These are phyloP conservation scores for Piaya cayana DNA, from an alignment of 2,113 vertebrate genomes.

Conservation along the genomic window DNA sequence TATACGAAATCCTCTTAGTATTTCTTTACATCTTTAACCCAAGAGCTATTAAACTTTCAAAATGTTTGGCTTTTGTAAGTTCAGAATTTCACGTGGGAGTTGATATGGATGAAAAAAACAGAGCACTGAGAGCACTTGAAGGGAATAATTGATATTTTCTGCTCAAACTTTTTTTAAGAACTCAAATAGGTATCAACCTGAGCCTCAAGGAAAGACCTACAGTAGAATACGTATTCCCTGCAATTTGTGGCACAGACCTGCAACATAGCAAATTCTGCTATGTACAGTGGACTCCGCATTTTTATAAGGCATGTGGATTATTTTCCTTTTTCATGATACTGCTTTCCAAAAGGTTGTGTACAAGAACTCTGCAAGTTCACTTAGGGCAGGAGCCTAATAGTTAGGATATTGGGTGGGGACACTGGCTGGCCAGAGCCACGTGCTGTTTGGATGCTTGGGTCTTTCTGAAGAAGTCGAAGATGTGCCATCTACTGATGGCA, in stretches of 20 bases:
- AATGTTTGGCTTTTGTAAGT: background rate
- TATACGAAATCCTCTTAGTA: background rate
- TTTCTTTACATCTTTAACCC: background rate
- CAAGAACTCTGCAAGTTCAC: background rate
- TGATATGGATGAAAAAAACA: background rate
- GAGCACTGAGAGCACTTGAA: background rate
- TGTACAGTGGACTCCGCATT: background rate
- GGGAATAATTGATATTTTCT: background rate
- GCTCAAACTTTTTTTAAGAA: background rate
- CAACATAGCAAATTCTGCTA: accelerated
- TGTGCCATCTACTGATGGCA: background rate
- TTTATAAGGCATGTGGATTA: background rate
- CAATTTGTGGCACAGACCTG: background rate
- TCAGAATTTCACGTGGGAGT: background rate
- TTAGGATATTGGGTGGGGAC: background rate
- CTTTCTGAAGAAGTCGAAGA: background rate
- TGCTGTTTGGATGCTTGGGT: background rate
- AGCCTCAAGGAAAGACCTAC: background rate
- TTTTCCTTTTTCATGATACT: background rate
- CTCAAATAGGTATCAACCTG: background rate
- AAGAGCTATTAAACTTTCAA: background rate
- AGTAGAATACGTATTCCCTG: background rate
- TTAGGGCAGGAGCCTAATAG: background rate
- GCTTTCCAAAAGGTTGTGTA: background rate
- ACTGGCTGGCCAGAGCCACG: background rate